Percentiles rank a stretch among this genome's conserved stretches.
Conservation (phyloP, 2,888 invertebrate species). For the Meliscaeva auricollis region DNA sequence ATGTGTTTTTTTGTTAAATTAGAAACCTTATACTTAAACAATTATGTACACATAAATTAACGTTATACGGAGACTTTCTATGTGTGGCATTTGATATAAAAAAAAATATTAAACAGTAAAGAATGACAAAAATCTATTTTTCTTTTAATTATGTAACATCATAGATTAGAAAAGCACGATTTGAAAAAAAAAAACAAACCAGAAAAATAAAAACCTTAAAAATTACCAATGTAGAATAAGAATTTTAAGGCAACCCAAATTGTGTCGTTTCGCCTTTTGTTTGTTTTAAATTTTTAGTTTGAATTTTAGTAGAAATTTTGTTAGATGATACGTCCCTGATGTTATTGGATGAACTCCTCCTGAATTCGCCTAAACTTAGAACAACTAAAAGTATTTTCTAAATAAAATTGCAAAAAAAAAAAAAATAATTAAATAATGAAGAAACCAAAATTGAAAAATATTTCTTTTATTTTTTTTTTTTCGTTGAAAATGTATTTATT, state of each 20-base stretch:
- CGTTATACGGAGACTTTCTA: conserved; percentile 42
- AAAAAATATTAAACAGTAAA: conserved; percentile 15
- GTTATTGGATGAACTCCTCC: conserved; percentile 39
- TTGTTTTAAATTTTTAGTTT: conserved; percentile 6
- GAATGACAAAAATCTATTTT: conserved; percentile 41
- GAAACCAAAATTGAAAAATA: conserved; percentile 7
- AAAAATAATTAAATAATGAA: background rate
- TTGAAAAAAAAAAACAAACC: background rate
- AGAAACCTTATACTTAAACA: conserved; percentile 22
- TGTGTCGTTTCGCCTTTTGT: conserved; percentile 31
- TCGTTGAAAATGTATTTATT: background rate
- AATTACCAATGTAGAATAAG: conserved; percentile 25
- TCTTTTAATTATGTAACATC: conserved; percentile 43
- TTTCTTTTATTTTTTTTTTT: conserved; percentile 5
- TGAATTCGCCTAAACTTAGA: conserved; percentile 18
- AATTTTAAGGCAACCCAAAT: conserved; percentile 33
- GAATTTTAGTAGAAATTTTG: conserved; percentile 20
- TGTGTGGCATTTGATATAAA: conserved; percentile 57
- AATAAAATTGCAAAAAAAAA: background rate
- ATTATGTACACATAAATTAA: conserved; percentile 27
- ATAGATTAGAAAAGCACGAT: conserved; percentile 49
- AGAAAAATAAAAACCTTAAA: background rate
- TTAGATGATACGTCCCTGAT: conserved; percentile 18
- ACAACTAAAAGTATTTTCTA: no score
- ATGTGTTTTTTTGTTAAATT: conserved; percentile 48